Percentiles rank a stretch among this genome's conserved stretches.
Evolutionary conservation across 2,113 vertebrate species (phyloP).

Genomic region (Leucosticte australis): DNA sequence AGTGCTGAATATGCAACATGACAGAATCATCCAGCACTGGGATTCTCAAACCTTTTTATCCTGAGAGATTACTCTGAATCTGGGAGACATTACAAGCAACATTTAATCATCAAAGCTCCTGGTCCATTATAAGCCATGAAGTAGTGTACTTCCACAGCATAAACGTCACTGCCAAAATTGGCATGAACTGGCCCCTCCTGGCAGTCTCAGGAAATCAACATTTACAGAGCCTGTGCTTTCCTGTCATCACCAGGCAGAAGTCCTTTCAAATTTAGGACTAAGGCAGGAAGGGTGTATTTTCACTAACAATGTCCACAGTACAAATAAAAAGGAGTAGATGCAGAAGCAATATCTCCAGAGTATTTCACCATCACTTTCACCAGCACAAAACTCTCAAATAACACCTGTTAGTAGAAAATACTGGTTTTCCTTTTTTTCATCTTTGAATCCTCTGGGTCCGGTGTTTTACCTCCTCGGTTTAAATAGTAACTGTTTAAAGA

Average conservation of each 20-base stretch:
- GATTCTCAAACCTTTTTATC: neutral
- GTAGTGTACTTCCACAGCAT: neutral
- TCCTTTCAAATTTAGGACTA: constrained; percentile 4
- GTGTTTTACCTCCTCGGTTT: neutral
- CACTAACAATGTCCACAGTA: neutral
- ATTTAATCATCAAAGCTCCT: neutral
- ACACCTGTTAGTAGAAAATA: constrained; percentile 16
- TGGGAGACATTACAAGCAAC: neutral
- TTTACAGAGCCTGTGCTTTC: neutral
- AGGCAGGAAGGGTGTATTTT: constrained; percentile 37
- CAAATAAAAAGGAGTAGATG: neutral
- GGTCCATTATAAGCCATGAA: neutral
- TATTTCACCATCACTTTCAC: neutral
- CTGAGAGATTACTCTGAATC: neutral
- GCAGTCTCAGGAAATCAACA: neutral
- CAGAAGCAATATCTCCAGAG: neutral
- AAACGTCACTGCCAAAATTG: neutral
- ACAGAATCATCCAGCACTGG: neutral
- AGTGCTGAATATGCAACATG: neutral
- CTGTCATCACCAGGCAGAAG: constrained; percentile 23
- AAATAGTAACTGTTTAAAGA: constrained; percentile 36
- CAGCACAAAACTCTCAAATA: neutral
- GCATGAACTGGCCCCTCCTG: neutral
- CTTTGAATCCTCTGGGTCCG: neutral
- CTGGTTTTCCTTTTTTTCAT: neutral